phyloP scores from a whole-genome alignment of 2,888 invertebrate species.

The Volucella inanis region DNA sequence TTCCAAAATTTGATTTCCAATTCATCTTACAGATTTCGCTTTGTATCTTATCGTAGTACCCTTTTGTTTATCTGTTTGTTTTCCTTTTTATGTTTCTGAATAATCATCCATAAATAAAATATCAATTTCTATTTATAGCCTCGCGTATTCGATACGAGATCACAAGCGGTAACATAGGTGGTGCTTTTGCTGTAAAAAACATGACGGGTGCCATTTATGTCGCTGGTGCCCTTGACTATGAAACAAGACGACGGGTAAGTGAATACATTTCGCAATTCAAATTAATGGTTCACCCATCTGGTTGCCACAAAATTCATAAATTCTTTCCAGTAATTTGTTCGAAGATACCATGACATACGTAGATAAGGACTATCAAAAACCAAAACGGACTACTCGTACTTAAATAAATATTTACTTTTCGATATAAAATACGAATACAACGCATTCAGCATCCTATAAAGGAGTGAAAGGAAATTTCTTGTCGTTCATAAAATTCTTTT shows the following conservation, averaged over 20 bases:
- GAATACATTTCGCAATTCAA: constrained; percentile 21
- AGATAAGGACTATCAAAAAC: background rate
- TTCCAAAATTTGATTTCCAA: too few species aligned
- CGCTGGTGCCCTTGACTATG: constrained; percentile 98
- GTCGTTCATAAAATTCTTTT: constrained; percentile 25
- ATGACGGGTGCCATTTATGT: constrained; percentile 99
- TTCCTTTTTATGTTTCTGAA: background rate
- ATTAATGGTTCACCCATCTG: constrained; percentile 18
- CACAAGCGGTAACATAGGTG: constrained; percentile 99
- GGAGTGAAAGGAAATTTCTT: background rate
- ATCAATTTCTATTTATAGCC: constrained; percentile 85
- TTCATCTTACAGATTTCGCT: too few species aligned
- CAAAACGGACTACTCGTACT: background rate
- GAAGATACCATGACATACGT: background rate
- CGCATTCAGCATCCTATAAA: constrained; percentile 35
- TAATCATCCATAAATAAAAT: too few species aligned
- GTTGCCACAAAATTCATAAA: constrained; percentile 23
- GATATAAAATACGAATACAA: constrained; percentile 29
- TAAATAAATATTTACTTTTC: constrained; percentile 31
- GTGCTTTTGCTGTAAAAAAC: constrained; percentile 98
- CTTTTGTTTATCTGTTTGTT: constrained; percentile 20
- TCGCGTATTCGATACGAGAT: constrained; percentile 99
- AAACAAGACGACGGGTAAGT: constrained; percentile 97
- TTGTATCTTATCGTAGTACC: too few species aligned
- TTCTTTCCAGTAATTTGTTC: background rate